Evolutionary conservation across 2,888 invertebrate genomes (phyloP).

Genomic region (Mellilla xanthometata): DNA sequence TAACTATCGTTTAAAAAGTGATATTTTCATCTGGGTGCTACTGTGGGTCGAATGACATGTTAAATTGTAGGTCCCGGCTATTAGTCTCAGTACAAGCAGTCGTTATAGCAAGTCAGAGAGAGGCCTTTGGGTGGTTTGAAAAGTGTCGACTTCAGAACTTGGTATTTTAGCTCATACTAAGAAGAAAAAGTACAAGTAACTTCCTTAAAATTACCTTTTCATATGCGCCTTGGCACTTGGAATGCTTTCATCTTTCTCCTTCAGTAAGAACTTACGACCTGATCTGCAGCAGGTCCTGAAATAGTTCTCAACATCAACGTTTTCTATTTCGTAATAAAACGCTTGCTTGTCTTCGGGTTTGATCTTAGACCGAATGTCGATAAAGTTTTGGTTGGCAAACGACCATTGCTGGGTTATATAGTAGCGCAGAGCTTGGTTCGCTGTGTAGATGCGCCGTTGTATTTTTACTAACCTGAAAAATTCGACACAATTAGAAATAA

Average conservation of each 20-base stretch:
- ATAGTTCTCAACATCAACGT: slow-evolving; percentile 75
- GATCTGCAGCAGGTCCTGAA: slow-evolving; percentile 82
- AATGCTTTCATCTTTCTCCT: slow-evolving; percentile 84
- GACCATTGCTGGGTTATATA: slow-evolving; percentile 91
- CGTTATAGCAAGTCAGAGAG: too few species aligned
- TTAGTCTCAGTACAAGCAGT: too few species aligned
- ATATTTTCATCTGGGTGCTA: too few species aligned
- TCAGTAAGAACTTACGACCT: slow-evolving; percentile 85
- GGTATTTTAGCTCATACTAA: too few species aligned
- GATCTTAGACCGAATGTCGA: slow-evolving; percentile 75
- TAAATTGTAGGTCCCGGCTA: too few species aligned
- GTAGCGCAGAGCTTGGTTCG: slow-evolving; percentile 87
- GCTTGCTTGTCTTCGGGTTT: slow-evolving; percentile 70
- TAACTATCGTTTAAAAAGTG: too few species aligned
- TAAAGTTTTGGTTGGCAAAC: slow-evolving; percentile 85
- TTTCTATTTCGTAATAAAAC: slow-evolving; percentile 84
- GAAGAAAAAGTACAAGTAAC: too few species aligned
- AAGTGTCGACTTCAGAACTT: too few species aligned
- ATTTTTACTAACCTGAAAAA: slow-evolving; percentile 87
- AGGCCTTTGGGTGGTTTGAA: too few species aligned
- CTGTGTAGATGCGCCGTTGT: slow-evolving; percentile 90
- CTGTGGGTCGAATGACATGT: too few species aligned
- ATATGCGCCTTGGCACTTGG: slow-evolving; percentile 76
- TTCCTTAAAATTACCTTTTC: slow-evolving; percentile 60
- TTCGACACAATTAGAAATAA: background rate